A percentile compares a stretch with the other conserved stretches of the same genome.
Conservation (phyloP, 2,113 vertebrate genomes). For the Myotis lucifugus region DNA sequence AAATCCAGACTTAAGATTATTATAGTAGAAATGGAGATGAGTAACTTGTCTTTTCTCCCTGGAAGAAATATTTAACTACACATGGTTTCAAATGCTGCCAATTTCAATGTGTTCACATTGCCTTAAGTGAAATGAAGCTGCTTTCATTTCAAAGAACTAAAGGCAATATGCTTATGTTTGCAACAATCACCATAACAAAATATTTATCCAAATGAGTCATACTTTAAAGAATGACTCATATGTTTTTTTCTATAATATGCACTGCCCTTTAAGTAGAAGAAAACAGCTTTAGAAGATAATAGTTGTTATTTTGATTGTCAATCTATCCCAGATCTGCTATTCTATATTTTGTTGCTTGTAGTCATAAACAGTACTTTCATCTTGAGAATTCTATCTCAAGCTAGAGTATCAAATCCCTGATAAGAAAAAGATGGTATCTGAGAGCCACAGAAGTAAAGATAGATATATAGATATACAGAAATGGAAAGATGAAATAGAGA, state of each 20-base stretch:
- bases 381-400: constrained; percentile 82
- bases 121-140: constrained; percentile 52
- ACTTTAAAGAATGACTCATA: constrained; percentile 24
- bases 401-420: constrained; percentile 83
- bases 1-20: neutral
- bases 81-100: constrained; percentile 37
- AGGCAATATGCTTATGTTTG: constrained; percentile 45
- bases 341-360: constrained; percentile 72
- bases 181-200: constrained; percentile 54
- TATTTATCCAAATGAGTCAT: neutral
- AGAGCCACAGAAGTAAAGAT: neutral
- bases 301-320: constrained; percentile 78
- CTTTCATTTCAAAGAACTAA: constrained; percentile 54
- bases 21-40: neutral
- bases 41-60: neutral
- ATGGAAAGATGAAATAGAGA: neutral
- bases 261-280: constrained; percentile 30
- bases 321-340: constrained; percentile 74
- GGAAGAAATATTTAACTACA: constrained; percentile 48
- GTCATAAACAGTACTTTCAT: constrained; percentile 74
- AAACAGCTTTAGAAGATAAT: constrained; percentile 72
- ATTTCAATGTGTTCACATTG: constrained; percentile 41
- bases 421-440: constrained; percentile 71
- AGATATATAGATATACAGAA: neutral
- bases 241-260: neutral